Base-by-base conservation (phyloP, 2,113 vertebrate species). In the Myrmecophaga tridactyla region DNA sequence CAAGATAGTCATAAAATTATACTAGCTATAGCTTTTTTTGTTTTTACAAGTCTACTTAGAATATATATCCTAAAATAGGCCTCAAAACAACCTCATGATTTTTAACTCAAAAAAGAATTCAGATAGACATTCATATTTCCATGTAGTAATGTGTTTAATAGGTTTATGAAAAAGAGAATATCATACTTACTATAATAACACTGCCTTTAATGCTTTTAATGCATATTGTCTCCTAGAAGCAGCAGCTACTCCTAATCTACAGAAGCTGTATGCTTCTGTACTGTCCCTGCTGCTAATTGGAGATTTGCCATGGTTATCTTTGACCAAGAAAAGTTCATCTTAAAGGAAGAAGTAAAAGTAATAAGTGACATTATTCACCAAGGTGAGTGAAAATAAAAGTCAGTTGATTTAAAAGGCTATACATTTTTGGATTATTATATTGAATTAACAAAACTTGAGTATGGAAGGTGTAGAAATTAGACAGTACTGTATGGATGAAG, bases 301-400 rank as follows among this genome's bases (percentile, higher is more conserved):
- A 98, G 84, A 18, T 99, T 99, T 97, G 95, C 95, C 77, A 97
- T 93, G 3, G 36, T 99, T 94, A 92, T 96, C 95, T 98, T 98
- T 96, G 98, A 99, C 86, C 96, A 98, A 29, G 98, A 98, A 93
- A 98, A 98, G 27, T 99, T 98, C 97, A 98, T 99, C 92, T 97
- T 99, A 95, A 98, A 98, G 63, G 98, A 99, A 84, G 98, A 99
- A 97, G 98, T 99, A 92, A 99, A 98, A 97, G 39, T 97, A 70
- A 67, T 98, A 89, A 97, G 89, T 27, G 98, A 98, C 96, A 15
- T 1, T 85, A 77, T 98, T 94, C 95, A 97, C 90, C 96, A 98
- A 98, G 98, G 98, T 98, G n/a, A 97, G 94, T 95, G 23, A 62
- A 95, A 95, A 81, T 94, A 84, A 95, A 85, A 88, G 41, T 82